phyloP scores from a whole-genome alignment of 2,113 vertebrate genomes.

The Odontesthes bonariensis region DNA sequence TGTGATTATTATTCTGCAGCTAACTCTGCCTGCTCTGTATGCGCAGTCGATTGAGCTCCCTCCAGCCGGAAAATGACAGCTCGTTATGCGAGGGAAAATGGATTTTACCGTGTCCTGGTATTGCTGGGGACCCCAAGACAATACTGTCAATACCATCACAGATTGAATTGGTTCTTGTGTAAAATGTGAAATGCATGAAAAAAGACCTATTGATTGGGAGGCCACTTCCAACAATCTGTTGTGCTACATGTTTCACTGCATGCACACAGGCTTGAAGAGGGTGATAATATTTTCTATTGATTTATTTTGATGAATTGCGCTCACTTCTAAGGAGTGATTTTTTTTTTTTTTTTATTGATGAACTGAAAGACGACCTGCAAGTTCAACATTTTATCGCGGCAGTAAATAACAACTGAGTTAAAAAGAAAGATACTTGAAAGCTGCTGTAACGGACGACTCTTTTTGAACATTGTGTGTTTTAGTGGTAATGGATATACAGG shows the following conservation, averaged over 20 bases:
- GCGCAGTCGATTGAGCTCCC: constrained; percentile 34
- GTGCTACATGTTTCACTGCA: constrained; percentile 13
- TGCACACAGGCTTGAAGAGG: constrained; percentile 2
- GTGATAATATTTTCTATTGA: constrained; percentile 53
- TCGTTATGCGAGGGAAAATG: constrained; percentile 56
- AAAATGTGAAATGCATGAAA: constrained; percentile 55
- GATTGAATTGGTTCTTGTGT: constrained; percentile 41
- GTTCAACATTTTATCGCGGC: not conserved
- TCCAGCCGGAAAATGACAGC: constrained; percentile 64
- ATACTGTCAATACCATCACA: constrained; percentile 47
- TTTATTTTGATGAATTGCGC: constrained; percentile 53
- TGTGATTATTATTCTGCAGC: constrained; percentile 25
- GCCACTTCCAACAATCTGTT: constrained; percentile 15
- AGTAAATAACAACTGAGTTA: constrained; percentile 12
- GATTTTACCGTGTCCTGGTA: constrained; percentile 40
- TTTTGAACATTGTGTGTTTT: not conserved
- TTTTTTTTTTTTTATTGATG: not conserved
- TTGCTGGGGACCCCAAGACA: constrained; percentile 49
- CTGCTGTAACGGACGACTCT: not conserved
- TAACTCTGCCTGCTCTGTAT: constrained; percentile 49
- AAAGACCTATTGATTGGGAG: constrained; percentile 50
- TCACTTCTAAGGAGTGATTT: constrained; percentile 36
- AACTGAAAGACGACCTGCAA: not conserved
- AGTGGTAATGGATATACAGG: not conserved
- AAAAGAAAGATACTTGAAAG: not conserved